These are phyloP conservation scores for Emys orbicularis DNA, from an alignment of 2,797 vertebrate species.

Conservation along the genomic window DNA sequence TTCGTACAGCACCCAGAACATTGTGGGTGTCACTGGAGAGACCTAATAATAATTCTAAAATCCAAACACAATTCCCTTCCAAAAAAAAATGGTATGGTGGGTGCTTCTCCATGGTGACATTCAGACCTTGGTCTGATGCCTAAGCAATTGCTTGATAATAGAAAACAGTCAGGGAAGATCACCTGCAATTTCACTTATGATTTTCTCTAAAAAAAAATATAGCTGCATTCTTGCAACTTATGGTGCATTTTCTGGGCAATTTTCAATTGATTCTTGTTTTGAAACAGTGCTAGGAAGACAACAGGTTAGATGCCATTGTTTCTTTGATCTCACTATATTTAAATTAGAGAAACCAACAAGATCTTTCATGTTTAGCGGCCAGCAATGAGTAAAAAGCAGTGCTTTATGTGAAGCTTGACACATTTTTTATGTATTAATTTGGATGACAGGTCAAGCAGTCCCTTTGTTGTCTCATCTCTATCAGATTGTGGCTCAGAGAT, in stretches of 20 bases:
- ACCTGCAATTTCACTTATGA: not conserved
- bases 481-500: constrained; percentile 56
- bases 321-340: constrained; percentile 77
- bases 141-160: not conserved
- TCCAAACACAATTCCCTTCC: not conserved
- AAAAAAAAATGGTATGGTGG: not conserved
- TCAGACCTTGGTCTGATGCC: not conserved
- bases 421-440: constrained; percentile 24
- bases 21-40: not conserved
- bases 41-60: not conserved
- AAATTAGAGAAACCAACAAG: constrained; percentile 73
- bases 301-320: constrained; percentile 29
- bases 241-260: not conserved
- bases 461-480: constrained; percentile 67
- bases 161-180: constrained; percentile 1
- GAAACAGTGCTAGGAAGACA: constrained; percentile 55
- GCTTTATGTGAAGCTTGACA: constrained; percentile 73
- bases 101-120: not conserved
- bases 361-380: constrained; percentile 72
- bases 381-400: constrained; percentile 61
- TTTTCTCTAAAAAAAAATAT: not conserved
- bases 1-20: accelerated
- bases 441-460: constrained; percentile 18
- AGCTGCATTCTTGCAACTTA: not conserved
- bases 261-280: constrained; percentile 55